Percentiles rank a stretch among this genome's conserved stretches.
phyloP scores from a whole-genome alignment of 2,113 vertebrate species.

The Dascyllus trimaculatus region DNA sequence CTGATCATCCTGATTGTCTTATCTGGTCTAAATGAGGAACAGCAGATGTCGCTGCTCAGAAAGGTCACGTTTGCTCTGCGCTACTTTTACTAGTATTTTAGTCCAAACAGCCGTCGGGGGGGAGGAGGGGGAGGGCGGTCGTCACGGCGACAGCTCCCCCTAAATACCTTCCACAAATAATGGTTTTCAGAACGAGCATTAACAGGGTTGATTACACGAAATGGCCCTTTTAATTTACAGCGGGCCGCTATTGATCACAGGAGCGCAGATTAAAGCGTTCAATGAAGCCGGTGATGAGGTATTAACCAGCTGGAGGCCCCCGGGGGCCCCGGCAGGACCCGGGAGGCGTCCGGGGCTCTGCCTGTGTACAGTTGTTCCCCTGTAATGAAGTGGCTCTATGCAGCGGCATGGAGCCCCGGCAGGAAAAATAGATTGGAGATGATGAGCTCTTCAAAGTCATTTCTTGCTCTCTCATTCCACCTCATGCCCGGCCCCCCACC shows the following conservation, averaged over 20 bases:
- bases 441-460: slow-evolving; percentile 99
- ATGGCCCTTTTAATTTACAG: slow-evolving; percentile 99
- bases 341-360: slow-evolving; percentile 85
- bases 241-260: slow-evolving; percentile 99
- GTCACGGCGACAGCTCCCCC: slow-evolving; percentile 93
- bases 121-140: slow-evolving; percentile 80
- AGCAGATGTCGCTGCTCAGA: slow-evolving; percentile 25
- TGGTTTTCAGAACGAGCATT: slow-evolving; percentile 99
- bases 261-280: slow-evolving; percentile 99
- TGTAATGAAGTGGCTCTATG: slow-evolving; percentile 99
- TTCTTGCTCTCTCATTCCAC: slow-evolving; percentile 98
- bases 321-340: slow-evolving; percentile 84
- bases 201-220: slow-evolving; percentile 99
- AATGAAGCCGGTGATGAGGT: slow-evolving; percentile 99
- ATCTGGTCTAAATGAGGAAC: no score
- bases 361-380: slow-evolving; percentile 98
- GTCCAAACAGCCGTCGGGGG: no score
- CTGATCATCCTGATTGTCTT: no score
- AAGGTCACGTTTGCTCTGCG: neutral
- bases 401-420: slow-evolving; percentile 96
- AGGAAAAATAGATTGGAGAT: slow-evolving; percentile 99
- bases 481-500: slow-evolving; percentile 92
- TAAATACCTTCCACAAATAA: slow-evolving; percentile 99
- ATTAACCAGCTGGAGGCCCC: slow-evolving; percentile 99
- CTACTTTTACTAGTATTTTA: no score